Evolutionary conservation across 2,113 vertebrate genomes (phyloP).

Genomic region (Heptranchias perlo): DNA sequence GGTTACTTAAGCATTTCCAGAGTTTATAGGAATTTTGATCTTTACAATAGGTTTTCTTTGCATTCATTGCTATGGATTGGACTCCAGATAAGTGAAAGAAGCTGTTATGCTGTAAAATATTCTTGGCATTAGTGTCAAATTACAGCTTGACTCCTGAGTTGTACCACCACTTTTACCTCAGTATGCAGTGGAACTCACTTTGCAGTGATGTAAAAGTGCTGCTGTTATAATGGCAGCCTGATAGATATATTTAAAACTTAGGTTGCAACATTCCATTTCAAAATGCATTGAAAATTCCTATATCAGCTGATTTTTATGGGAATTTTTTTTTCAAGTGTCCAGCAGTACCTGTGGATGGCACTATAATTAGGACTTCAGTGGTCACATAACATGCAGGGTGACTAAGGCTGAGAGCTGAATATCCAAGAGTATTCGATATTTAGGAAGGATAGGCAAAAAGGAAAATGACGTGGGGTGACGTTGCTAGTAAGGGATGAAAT

Average conservation of each 20-base stretch:
- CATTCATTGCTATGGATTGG: not conserved
- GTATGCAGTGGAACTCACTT: not conserved
- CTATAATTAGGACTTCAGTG: not conserved
- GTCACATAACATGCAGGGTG: not conserved
- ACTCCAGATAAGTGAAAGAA: not conserved
- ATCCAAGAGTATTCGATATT: too few relatives aligned
- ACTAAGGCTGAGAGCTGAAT: too few relatives aligned
- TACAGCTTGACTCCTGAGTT: not conserved
- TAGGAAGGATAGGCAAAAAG: too few relatives aligned
- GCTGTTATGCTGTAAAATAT: not conserved
- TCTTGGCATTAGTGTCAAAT: not conserved
- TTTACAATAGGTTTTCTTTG: not conserved
- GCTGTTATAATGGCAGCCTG: not conserved
- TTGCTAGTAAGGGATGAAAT: too few relatives aligned
- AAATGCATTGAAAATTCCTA: not conserved
- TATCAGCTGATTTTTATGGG: not conserved
- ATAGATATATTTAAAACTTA: not conserved
- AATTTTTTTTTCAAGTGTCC: not conserved
- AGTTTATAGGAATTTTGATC: not conserved
- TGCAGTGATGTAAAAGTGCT: not conserved
- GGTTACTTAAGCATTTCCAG: constrained; percentile 13
- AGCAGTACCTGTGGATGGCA: not conserved
- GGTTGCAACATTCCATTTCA: not conserved
- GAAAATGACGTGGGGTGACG: too few relatives aligned
- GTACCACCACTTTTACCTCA: not conserved